Conservation (phyloP, 2,797 vertebrate genomes). For the Eulemur albifrons region DNA sequence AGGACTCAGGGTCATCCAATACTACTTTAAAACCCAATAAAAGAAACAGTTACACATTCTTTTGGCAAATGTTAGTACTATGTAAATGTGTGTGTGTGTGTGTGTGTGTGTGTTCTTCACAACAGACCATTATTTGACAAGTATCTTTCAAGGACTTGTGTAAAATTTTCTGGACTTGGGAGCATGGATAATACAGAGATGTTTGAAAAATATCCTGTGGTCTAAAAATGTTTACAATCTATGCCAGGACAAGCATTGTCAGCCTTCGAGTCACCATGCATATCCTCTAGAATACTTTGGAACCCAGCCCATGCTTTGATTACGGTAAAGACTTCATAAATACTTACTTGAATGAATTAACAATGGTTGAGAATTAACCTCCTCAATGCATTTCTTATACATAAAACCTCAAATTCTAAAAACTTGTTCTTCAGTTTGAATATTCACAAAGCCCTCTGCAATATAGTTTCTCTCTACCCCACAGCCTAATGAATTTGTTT, state of each 20-base stretch:
- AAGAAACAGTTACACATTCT: not conserved
- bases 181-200: not conserved
- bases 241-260: not conserved
- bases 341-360: not conserved
- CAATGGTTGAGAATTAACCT: not conserved
- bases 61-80: not conserved
- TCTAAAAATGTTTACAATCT: not conserved
- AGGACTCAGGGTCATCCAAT: not conserved
- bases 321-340: not conserved
- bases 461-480: not conserved
- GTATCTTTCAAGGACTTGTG: not conserved
- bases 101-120: not conserved
- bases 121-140: not conserved
- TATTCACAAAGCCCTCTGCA: not conserved
- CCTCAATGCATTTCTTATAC: not conserved
- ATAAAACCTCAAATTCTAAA: conserved; percentile 12
- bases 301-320: not conserved
- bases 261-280: not conserved
- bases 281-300: not conserved
- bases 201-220: not conserved
- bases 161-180: not conserved
- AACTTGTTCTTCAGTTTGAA: not conserved
- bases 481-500: not conserved
- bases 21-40: conserved; percentile 20
- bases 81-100: not conserved